Percentiles rank a stretch among this genome's conserved stretches.
Evolutionary conservation across 2,888 invertebrate species (phyloP).

Genomic region (Heliconius hortense): DNA sequence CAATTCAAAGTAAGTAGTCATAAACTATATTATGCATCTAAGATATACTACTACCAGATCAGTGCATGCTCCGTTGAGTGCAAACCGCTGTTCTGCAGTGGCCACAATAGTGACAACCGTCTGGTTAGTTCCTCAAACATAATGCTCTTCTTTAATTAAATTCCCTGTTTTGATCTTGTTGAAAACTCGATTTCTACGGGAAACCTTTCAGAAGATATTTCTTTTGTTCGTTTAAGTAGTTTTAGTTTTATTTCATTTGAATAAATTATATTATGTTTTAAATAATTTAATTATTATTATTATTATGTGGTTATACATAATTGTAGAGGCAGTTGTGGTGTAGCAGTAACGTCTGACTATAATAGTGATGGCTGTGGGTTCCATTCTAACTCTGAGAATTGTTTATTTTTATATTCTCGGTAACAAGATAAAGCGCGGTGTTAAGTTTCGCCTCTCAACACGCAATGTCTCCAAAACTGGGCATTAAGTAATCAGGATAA

Average conservation of each 20-base stretch:
- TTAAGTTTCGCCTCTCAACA: no score
- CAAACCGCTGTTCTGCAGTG: constrained; percentile 50
- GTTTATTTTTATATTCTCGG: no score
- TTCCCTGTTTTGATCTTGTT: constrained; percentile 33
- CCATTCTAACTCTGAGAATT: no score
- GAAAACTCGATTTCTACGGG: constrained; percentile 18
- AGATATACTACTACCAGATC: constrained; percentile 40
- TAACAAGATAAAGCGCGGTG: no score
- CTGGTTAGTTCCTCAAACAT: constrained; percentile 42
- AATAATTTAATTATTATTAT: not conserved
- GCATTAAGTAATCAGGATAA: no score
- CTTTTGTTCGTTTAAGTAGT: constrained; percentile 6
- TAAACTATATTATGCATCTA: constrained; percentile 27
- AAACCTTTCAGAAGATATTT: constrained; percentile 23
- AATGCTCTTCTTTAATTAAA: constrained; percentile 40
- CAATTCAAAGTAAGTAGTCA: constrained; percentile 25
- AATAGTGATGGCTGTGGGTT: no score
- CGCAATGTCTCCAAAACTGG: no score
- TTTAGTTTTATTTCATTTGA: constrained; percentile 3
- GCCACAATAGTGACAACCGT: constrained; percentile 50
- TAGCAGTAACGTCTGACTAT: no score
- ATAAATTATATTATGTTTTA: not conserved
- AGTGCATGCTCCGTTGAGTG: constrained; percentile 52
- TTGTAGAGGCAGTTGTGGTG: no score
- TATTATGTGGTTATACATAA: not conserved